phyloP scores from a whole-genome alignment of 2,797 vertebrate species.

The Siniperca scherzeri region DNA sequence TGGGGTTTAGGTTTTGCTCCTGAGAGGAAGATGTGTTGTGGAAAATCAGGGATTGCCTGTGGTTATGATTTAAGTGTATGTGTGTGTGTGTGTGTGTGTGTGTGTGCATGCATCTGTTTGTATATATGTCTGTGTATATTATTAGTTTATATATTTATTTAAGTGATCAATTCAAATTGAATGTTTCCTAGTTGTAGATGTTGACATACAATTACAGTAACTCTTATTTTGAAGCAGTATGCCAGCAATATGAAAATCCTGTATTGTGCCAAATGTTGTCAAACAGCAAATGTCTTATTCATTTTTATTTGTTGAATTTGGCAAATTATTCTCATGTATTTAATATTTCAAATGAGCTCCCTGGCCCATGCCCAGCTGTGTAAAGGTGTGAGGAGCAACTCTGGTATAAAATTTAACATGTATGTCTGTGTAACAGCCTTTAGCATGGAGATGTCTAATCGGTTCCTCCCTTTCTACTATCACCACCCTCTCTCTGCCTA shows the following conservation, averaged over 20 bases:
- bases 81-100: constrained; percentile 5
- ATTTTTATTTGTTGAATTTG: constrained; percentile 35
- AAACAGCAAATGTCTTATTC: constrained; percentile 32
- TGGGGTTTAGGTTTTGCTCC: constrained; percentile 48
- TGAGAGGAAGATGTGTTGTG: constrained; percentile 52
- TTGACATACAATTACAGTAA: constrained; percentile 5
- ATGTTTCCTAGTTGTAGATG: constrained; percentile 20
- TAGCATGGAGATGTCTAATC: constrained; percentile 67
- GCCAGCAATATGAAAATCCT: neutral
- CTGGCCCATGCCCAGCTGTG: constrained; percentile 23
- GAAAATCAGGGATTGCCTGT: constrained; percentile 68
- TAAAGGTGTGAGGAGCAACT: constrained; percentile 41
- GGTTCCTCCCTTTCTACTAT: constrained; percentile 62
- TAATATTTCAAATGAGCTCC: constrained; percentile 35
- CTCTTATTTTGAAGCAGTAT: constrained; percentile 11
- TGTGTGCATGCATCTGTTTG: constrained; percentile 2
- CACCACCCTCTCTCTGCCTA: constrained; percentile 59
- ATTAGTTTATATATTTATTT: constrained; percentile 40
- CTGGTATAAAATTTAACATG: constrained; percentile 54
- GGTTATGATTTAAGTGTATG: constrained; percentile 63
- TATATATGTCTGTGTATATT: constrained; percentile 12
- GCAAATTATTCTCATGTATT: constrained; percentile 22
- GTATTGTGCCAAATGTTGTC: constrained; percentile 31
- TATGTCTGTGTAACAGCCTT: constrained; percentile 56
- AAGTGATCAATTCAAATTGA: constrained; percentile 8